Evolutionary conservation across 2,888 invertebrate genomes (phyloP), one percentile per base, ranked within the genome.

Genomic region (Leptura quadrifasciata): DNA sequence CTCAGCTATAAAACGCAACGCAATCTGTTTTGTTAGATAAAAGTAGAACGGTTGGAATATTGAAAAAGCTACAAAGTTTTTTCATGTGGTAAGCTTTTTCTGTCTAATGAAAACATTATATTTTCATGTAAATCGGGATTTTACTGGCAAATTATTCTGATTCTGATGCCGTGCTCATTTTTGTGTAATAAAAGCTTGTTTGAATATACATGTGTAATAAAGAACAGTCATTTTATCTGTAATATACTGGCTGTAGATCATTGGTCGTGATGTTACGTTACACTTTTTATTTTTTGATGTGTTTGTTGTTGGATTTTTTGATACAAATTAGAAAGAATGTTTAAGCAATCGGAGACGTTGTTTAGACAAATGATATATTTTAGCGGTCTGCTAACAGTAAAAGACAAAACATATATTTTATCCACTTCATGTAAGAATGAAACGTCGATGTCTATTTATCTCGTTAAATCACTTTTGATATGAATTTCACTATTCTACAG

Each of bases 101-200:
- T 27, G 52, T 54, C 24, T 68, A 55, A 68, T 68, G 31, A 57
- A 68, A 68, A 68, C 55, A n/a, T 21, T 55, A 54, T 68, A 27
- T 65, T 57, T 68, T 17, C 57, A 57, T 68, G 55, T 57, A 47
- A 68, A 57, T 55, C 68, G 4, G 31, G 15, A 15, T 68, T 68
- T 68, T 68, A 54, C 55, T 31, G 55, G 55, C 24, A 27, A 60
- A 60, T 60, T 60, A 60, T 47, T 47, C 47, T 47, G 47, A n/a
- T 47, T n/a, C n/a, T 27, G 60, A n/a, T 60, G 31, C n/a, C 31
- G n/a, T 27, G 60, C 15, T 31, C 24, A 15, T 15, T 27, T 27
- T n/a, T 27, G 27, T 27, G n/a, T n/a, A 27, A 24, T 60, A 24
- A 21, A 60, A 24, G 31, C 17, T n/a, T n/a, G 31, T 27, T 21